Conservation (phyloP, 2,113 vertebrate species). For the Pleuronectes platessa region DNA sequence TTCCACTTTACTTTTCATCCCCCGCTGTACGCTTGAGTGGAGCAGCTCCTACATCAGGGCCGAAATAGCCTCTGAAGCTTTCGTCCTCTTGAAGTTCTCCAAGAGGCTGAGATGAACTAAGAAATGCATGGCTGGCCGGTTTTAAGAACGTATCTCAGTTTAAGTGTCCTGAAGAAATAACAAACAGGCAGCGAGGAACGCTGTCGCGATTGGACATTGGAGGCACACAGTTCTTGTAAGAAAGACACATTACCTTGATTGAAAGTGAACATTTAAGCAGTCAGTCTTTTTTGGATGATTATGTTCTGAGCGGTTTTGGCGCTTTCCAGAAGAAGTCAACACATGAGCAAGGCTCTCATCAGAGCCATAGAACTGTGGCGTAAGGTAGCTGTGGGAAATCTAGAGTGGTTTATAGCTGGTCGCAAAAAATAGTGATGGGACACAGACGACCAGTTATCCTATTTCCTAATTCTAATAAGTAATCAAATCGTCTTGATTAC, state of each 20-base stretch:
- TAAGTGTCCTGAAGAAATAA: slow-evolving; percentile 16
- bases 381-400: neutral
- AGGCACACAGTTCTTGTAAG: neutral
- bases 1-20: slow-evolving; percentile 50
- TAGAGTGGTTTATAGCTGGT: too few species aligned
- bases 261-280: neutral
- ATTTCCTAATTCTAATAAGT: neutral
- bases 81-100: slow-evolving; percentile 22
- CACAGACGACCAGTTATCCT: neutral
- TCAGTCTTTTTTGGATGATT: too few species aligned
- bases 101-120: neutral
- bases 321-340: neutral
- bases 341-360: neutral
- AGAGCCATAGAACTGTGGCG: neutral
- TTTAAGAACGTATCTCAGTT: slow-evolving; percentile 29
- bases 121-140: neutral
- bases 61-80: slow-evolving; percentile 55
- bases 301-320: too few species aligned
- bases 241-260: neutral
- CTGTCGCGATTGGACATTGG: neutral
- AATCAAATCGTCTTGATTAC: neutral
- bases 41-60: slow-evolving; percentile 48
- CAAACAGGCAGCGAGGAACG: neutral
- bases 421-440: neutral
- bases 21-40: slow-evolving; percentile 58